Percentiles rank a stretch among this genome's conserved stretches.
Evolutionary conservation across 2,797 vertebrate species (phyloP).

Genomic region (Bradypodion ventrale): DNA sequence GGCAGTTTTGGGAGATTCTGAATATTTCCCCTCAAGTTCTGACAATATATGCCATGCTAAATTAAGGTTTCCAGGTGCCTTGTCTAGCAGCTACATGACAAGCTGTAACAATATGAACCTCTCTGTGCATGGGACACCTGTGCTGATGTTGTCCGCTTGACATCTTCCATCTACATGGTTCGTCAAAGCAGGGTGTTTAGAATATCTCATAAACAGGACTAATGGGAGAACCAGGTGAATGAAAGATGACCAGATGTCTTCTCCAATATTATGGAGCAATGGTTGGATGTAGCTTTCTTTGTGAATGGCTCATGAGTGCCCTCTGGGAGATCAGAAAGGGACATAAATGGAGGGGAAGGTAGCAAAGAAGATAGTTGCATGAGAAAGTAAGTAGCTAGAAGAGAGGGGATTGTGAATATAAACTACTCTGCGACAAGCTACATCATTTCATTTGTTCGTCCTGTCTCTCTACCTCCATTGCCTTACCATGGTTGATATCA

Average conservation of each 20-base stretch:
- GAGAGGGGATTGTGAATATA: slow-evolving; percentile 38
- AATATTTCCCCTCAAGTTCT: too few species aligned
- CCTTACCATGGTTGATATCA: slow-evolving; percentile 1
- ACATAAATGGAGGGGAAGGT: not conserved
- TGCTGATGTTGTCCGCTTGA: not conserved
- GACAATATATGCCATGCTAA: not conserved
- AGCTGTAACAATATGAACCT: not conserved
- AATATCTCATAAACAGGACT: not conserved
- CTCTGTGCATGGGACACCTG: not conserved
- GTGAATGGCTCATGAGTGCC: not conserved
- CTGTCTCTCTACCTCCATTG: slow-evolving; percentile 44
- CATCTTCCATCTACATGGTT: not conserved
- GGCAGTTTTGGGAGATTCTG: too few species aligned
- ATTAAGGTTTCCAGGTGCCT: not conserved
- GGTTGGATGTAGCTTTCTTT: not conserved
- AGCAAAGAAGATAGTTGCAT: slow-evolving; percentile 3
- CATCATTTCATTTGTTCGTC: slow-evolving; percentile 56
- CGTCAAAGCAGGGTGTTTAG: not conserved
- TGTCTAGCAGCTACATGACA: not conserved
- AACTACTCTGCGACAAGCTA: slow-evolving; percentile 23
- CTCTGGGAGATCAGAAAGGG: not conserved
- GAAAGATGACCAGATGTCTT: not conserved
- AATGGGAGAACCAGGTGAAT: not conserved
- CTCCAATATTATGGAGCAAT: not conserved
- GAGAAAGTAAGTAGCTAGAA: slow-evolving; percentile 41